Evolutionary conservation across 2,888 invertebrate genomes (phyloP).

Genomic region (Prosapia bicincta): DNA sequence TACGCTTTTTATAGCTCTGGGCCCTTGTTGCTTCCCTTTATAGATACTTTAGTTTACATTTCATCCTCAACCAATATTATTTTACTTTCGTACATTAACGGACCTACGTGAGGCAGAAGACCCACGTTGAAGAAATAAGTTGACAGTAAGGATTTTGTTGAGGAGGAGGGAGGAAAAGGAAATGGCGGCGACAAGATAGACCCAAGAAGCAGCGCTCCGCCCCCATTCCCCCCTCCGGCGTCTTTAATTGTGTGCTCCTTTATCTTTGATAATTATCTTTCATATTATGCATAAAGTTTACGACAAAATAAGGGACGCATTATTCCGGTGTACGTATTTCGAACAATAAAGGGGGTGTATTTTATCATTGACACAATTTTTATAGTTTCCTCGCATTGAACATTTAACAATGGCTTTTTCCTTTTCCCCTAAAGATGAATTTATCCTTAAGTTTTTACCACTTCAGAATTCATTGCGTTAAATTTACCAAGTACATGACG

Average conservation of each 20-base stretch:
- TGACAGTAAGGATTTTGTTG: slow-evolving; percentile 17
- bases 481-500: neutral
- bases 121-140: neutral
- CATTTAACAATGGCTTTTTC: neutral
- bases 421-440: neutral
- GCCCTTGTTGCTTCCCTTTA: neutral
- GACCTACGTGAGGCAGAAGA: neutral
- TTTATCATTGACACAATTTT: slow-evolving; percentile 21
- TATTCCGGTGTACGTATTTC: neutral
- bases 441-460: neutral
- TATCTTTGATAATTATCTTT: slow-evolving; percentile 20
- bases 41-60: neutral
- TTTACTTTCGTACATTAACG: neutral
- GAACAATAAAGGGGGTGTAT: neutral
- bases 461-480: neutral
- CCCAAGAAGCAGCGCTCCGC: slow-evolving; percentile 11
- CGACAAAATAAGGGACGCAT: slow-evolving; percentile 10
- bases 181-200: slow-evolving; percentile 20
- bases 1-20: too few relatives aligned
- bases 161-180: slow-evolving; percentile 18
- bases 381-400: slow-evolving; percentile 15
- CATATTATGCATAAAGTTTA: slow-evolving; percentile 19
- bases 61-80: neutral
- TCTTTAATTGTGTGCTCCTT: slow-evolving; percentile 19
- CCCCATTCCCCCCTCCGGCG: neutral